phyloP scores from a whole-genome alignment of 2,797 vertebrate genomes.

The Propithecus perrieri region DNA sequence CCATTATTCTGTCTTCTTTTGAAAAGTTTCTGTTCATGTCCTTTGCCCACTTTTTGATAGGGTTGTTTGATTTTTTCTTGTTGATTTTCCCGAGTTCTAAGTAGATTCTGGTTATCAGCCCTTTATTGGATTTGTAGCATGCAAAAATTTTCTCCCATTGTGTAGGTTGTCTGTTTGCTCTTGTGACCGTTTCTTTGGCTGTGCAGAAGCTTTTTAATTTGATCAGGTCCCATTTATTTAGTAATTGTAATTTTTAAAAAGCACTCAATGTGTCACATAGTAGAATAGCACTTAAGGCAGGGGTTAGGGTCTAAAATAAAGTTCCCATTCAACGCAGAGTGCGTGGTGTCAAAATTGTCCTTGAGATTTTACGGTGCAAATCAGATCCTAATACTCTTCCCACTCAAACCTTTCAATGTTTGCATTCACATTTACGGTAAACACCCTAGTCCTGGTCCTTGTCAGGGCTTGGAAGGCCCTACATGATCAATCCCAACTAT shows the following conservation, averaged over 20 bases:
- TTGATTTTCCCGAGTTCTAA: too few species aligned
- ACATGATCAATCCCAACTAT: rapidly evolving
- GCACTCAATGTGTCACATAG: not conserved
- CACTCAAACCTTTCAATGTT: not conserved
- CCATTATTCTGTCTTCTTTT: too few species aligned
- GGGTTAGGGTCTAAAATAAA: not conserved
- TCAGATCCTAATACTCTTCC: not conserved
- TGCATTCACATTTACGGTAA: not conserved
- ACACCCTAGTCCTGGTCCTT: not conserved
- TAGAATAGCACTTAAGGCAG: not conserved
- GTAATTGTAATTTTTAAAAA: constrained; percentile 25
- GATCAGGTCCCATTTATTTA: too few species aligned
- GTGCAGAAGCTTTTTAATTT: too few species aligned
- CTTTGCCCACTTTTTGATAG: too few species aligned
- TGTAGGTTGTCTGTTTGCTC: too few species aligned
- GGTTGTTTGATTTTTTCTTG: too few species aligned
- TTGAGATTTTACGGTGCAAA: not conserved
- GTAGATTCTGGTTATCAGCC: too few species aligned
- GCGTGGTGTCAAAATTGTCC: not conserved
- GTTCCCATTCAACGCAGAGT: not conserved
- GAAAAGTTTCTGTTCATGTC: too few species aligned
- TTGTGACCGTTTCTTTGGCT: too few species aligned
- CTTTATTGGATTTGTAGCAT: too few species aligned
- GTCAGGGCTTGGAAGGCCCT: not conserved
- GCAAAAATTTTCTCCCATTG: too few species aligned